A percentile compares a stretch with the other conserved stretches of the same genome.
These are phyloP conservation scores for Psittacula cyanocephala DNA, from an alignment of 2,113 vertebrate species.

Conservation along the genomic window DNA sequence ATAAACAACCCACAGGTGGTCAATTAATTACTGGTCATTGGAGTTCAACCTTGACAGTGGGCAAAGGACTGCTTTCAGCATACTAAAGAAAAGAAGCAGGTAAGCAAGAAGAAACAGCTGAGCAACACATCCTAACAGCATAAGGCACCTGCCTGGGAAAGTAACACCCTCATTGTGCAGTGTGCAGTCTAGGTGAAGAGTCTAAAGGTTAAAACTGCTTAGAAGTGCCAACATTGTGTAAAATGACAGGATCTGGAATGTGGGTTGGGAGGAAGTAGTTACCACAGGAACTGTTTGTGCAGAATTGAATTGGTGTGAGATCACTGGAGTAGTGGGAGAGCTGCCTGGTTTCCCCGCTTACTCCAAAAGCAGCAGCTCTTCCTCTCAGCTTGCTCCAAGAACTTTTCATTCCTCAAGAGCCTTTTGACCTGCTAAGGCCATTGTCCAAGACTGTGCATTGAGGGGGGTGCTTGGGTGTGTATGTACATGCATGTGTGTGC, in stretches of 20 bases:
- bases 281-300: background rate
- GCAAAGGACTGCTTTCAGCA: constrained; percentile 8
- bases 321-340: background rate
- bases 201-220: background rate
- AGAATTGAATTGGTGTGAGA: background rate
- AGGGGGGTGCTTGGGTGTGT: background rate
- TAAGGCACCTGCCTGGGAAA: background rate
- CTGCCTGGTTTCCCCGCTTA: background rate
- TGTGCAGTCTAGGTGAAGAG: background rate
- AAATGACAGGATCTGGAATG: background rate
- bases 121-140: background rate
- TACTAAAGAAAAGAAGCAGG: background rate
- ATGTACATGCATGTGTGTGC: too few species aligned
- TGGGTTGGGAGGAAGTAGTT: background rate
- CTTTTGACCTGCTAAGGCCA: background rate
- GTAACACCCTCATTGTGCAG: background rate
- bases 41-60: background rate
- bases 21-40: constrained; percentile 14
- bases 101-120: constrained; percentile 28
- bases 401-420: background rate
- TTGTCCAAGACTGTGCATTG: background rate
- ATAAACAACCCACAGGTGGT: background rate
- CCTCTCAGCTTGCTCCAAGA: background rate
- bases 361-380: background rate
- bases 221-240: background rate